A percentile compares a stretch with the other conserved stretches of the same genome.
Conservation (phyloP, 2,113 vertebrate genomes). For the Marmota flaviventris region DNA sequence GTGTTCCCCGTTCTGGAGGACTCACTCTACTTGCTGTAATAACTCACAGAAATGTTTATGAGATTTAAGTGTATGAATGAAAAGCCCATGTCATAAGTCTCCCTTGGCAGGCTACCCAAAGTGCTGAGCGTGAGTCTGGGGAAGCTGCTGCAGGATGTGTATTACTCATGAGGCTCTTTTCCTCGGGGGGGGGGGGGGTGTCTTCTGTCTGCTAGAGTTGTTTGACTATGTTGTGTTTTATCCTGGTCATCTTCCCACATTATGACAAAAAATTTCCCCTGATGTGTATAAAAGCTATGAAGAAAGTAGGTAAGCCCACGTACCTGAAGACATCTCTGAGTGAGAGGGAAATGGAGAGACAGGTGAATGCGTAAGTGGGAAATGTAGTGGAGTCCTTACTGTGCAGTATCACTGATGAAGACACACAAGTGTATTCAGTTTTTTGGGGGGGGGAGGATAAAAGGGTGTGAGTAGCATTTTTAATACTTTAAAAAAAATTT, state of each 20-base stretch:
- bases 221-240: background rate
- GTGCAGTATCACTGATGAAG: background rate
- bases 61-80: background rate
- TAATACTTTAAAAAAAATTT: background rate
- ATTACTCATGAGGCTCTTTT: background rate
- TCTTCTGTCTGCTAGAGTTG: background rate
- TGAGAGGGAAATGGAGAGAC: background rate
- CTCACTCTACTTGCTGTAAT: background rate
- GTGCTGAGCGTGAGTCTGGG: background rate
- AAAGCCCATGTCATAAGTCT: background rate
- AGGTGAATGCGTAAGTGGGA: background rate
- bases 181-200: background rate
- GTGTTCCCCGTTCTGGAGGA: background rate
- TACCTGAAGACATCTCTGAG: background rate
- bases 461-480: background rate
- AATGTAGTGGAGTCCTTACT: background rate
- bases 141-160: background rate
- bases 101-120: background rate
- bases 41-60: background rate
- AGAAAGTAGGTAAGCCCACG: background rate
- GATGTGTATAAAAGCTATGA: background rate
- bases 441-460: background rate
- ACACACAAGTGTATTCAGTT: background rate
- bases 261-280: background rate
- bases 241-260: background rate